Evolutionary conservation across 1,140 invertebrate genomes (phyloP), one percentile per base, ranked within the genome.

Genomic region (Copidosoma floridanum): DNA sequence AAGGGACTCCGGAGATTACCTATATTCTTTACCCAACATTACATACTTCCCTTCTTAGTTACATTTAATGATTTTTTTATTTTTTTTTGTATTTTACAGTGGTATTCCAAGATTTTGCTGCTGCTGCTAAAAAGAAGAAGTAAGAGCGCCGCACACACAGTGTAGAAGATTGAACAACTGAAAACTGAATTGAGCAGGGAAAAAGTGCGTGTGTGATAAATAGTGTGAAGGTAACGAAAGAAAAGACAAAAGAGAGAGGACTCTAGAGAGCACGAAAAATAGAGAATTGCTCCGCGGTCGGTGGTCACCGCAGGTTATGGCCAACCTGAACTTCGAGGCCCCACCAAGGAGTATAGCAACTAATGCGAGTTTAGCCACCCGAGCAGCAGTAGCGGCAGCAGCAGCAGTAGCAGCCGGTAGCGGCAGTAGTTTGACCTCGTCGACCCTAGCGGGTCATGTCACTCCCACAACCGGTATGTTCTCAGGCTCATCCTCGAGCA

Each of bases 321-420:
- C 88, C 84, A 89, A 89, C 84, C 83, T 90, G 85, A 90, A 89
- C 82, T 89, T 89, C 80, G 88, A 90, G 80, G 88, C 89, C 81
- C 87, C 88, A 68, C 86, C 86, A 81, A 85, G 86, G 83, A 88
- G 85, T 84, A 85, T 88, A 80, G 85, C 85, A 75, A 87, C 85
- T 74, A n/a, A n/a, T n/a, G n/a, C n/a, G n/a, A n/a, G n/a, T n/a
- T n/a, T n/a, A n/a, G n/a, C n/a, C n/a, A n/a, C n/a, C n/a, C n/a
- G n/a, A n/a, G n/a, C n/a, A n/a, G n/a, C n/a, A n/a, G n/a, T n/a
- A n/a, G 82, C 85, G 71, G 85, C 85, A 67, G 80, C 88, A 70
- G 82, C 83, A 67, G 80, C 82, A 52, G 82, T 85, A 61, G 81
- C 81, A 57, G 76, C 78, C 68, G 77, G 78, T 68, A 78, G 79